These are phyloP conservation scores for Oncorhynchus masou DNA, from an alignment of 2,113 vertebrate genomes.

Conservation along the genomic window DNA sequence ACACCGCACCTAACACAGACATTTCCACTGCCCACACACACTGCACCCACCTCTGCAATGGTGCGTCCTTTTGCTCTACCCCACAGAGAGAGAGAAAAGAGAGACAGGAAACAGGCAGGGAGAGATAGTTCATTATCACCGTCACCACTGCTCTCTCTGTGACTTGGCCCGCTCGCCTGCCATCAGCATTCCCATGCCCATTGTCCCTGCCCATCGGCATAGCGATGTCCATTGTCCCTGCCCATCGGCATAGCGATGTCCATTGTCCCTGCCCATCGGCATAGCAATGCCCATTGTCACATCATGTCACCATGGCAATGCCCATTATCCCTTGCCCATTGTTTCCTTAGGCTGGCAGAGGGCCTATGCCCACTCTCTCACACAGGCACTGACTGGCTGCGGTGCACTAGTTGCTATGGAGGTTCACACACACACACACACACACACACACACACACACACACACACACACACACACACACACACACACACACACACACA, in stretches of 20 bases:
- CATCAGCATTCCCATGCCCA: too few relatives aligned
- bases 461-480: too few relatives aligned
- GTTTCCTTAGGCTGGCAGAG: background rate
- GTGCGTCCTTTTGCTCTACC: too few relatives aligned
- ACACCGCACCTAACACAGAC: too few relatives aligned
- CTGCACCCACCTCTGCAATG: background rate
- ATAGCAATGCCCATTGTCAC: too few relatives aligned
- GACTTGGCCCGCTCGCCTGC: background rate
- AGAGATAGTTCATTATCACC: conserved; percentile 14
- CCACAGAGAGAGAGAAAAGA: conserved; percentile 21
- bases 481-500: too few relatives aligned
- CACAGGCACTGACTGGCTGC: background rate
- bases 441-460: too few relatives aligned
- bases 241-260: too few relatives aligned
- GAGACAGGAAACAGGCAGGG: background rate
- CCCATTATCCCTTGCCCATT: background rate
- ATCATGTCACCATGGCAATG: background rate
- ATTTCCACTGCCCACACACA: conserved; percentile 32
- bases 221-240: too few relatives aligned
- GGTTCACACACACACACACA: background rate
- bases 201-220: too few relatives aligned
- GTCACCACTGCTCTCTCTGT: background rate
- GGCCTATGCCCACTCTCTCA: background rate
- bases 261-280: too few relatives aligned
- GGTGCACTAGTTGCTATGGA: background rate